These are phyloP conservation scores for Scrobipalpa costella DNA, from an alignment of 2,888 invertebrate genomes.

Conservation along the genomic window DNA sequence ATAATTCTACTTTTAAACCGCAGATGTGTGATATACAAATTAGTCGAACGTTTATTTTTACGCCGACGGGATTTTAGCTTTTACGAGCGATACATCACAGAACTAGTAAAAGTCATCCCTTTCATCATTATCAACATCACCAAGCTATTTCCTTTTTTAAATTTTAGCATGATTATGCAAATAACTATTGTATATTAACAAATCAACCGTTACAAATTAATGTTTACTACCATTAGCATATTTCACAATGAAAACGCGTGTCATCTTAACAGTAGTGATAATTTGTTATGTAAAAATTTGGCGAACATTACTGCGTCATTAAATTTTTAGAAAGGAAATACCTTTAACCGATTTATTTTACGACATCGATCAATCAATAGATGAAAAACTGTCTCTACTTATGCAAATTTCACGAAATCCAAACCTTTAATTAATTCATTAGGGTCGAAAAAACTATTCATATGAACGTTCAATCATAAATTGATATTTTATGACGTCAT, in stretches of 20 bases:
- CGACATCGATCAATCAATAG: constrained; percentile 72
- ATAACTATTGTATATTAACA: constrained; percentile 66
- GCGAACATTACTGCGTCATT: constrained; percentile 59
- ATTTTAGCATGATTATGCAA: constrained; percentile 65
- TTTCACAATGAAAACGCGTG: constrained; percentile 68
- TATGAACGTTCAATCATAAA: constrained; percentile 56
- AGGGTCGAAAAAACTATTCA: constrained; percentile 45
- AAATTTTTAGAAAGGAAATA: constrained; percentile 50
- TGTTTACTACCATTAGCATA: constrained; percentile 77
- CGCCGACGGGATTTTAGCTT: constrained; percentile 53
- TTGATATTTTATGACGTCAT: constrained; percentile 63
- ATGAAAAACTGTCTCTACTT: constrained; percentile 47
- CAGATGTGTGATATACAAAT: constrained; percentile 63
- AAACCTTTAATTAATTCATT: constrained; percentile 66
- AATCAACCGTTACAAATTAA: constrained; percentile 80
- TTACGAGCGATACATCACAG: constrained; percentile 69
- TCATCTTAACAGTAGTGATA: constrained; percentile 54
- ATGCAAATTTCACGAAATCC: constrained; percentile 60
- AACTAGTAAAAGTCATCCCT: constrained; percentile 70
- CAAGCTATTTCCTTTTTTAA: constrained; percentile 48
- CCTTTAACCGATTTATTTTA: constrained; percentile 54
- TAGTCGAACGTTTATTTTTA: constrained; percentile 43
- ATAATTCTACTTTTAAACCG: constrained; percentile 41
- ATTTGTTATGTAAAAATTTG: constrained; percentile 51
- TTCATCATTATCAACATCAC: constrained; percentile 49